Conservation (phyloP, 2,888 invertebrate genomes). For the Pollenia angustigena region DNA sequence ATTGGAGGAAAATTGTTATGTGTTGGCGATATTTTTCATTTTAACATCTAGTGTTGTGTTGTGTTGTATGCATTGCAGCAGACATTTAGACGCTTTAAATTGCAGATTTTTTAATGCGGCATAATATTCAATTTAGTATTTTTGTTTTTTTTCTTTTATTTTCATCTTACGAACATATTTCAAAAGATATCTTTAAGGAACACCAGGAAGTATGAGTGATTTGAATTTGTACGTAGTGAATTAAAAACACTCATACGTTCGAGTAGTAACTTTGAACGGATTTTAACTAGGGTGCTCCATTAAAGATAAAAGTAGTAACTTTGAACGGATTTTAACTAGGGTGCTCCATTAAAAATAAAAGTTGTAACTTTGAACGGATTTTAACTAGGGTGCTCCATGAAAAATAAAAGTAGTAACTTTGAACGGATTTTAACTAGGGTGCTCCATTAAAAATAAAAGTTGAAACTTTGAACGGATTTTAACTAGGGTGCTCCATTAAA, state of each 20-base stretch:
- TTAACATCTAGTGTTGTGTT: constrained; percentile 57
- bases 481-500: too few relatives aligned
- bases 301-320: too few relatives aligned
- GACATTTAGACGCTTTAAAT: constrained; percentile 82
- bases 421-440: too few relatives aligned
- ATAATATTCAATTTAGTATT: constrained; percentile 60
- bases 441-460: too few relatives aligned
- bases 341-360: too few relatives aligned
- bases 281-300: too few relatives aligned
- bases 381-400: too few relatives aligned
- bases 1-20: constrained; percentile 73
- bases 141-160: neutral
- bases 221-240: constrained; percentile 7
- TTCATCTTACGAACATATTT: neutral
- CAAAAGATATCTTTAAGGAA: constrained; percentile 10
- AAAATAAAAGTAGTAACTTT: too few relatives aligned
- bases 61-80: constrained; percentile 76
- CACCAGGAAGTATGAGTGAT: constrained; percentile 51
- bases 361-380: neutral
- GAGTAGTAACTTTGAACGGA: neutral
- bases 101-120: constrained; percentile 78
- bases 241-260: constrained; percentile 45
- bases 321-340: too few relatives aligned
- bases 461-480: too few relatives aligned
- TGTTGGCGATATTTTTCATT: constrained; percentile 74